These are phyloP conservation scores for Ophion ventricosus DNA, from an alignment of 2,888 invertebrate species.

Conservation along the genomic window DNA sequence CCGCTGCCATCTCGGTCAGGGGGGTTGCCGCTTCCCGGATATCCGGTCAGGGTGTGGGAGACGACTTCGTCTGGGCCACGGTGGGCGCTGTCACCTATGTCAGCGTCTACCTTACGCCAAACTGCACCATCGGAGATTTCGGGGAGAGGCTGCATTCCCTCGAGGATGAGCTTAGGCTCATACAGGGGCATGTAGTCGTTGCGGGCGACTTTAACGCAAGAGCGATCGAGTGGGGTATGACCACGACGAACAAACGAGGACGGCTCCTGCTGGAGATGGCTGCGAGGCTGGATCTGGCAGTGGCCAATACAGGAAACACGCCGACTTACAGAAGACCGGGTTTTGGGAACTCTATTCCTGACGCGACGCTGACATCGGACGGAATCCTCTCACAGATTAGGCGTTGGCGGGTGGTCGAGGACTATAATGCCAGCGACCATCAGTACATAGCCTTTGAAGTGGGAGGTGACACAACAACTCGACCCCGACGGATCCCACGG, in stretches of 20 bases:
- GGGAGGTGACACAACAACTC: conserved; percentile 1
- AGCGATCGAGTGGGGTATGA: conserved; percentile 67
- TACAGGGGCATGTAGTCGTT: conserved; percentile 58
- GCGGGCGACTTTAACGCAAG: conserved; percentile 21
- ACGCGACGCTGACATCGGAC: conserved; percentile 12
- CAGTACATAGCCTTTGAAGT: conserved; percentile 36
- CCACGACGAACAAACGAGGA: conserved; percentile 61
- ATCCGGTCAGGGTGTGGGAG: conserved; percentile 35
- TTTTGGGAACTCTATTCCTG: conserved; percentile 7
- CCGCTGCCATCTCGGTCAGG: conserved; percentile 60
- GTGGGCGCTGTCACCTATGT: conserved; percentile 53
- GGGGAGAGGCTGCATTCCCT: no score
- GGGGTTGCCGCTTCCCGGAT: conserved; percentile 25
- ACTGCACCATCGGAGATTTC: no score
- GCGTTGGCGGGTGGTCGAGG: conserved; percentile 26
- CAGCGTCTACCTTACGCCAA: conserved; percentile 50
- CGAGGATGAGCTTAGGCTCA: conserved; percentile 58
- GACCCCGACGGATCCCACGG: conserved; percentile 1
- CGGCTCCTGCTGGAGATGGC: conserved; percentile 65
- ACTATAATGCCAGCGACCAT: conserved; percentile 30
- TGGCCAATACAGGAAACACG: conserved; percentile 14
- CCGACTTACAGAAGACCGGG: conserved; percentile 31
- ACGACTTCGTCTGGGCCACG: conserved; percentile 47
- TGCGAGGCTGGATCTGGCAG: not conserved
- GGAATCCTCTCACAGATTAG: not conserved